Evolutionary conservation across 2,888 invertebrate genomes (phyloP).

Genomic region (Brachypterus glaber): DNA sequence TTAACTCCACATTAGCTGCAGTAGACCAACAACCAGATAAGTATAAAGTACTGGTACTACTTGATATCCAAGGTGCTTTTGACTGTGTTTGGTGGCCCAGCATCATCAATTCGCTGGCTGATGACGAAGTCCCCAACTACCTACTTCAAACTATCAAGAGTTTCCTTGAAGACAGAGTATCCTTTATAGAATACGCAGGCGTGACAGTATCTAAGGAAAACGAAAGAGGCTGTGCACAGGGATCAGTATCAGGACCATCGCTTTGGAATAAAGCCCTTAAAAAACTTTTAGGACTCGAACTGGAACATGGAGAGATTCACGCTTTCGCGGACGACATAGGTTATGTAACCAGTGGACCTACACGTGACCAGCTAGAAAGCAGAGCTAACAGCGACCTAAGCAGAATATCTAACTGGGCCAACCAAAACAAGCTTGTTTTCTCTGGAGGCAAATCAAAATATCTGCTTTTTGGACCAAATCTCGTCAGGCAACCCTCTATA

Average conservation of each 20-base stretch:
- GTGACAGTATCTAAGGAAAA: background rate
- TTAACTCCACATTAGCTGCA: background rate
- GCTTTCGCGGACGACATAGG: background rate
- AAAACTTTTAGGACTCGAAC: background rate
- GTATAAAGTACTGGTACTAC: background rate
- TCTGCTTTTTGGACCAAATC: background rate
- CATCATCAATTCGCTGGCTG: background rate
- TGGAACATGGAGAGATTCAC: background rate
- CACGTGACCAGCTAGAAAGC: background rate
- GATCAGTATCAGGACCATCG: background rate
- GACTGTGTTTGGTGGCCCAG: background rate
- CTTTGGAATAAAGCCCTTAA: background rate
- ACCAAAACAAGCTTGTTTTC: background rate
- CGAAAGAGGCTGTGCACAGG: background rate
- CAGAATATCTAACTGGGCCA: background rate
- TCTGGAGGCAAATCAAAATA: background rate
- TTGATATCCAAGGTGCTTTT: background rate
- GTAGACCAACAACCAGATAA: background rate
- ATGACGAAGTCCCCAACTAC: background rate
- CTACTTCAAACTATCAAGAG: background rate
- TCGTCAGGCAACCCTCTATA: background rate
- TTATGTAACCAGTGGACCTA: background rate
- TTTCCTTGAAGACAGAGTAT: background rate
- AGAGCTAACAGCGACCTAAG: background rate
- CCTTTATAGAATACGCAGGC: background rate